phyloP scores from a whole-genome alignment of 92 coral and sea anemone species.

The Epizoanthus ramosus region DNA sequence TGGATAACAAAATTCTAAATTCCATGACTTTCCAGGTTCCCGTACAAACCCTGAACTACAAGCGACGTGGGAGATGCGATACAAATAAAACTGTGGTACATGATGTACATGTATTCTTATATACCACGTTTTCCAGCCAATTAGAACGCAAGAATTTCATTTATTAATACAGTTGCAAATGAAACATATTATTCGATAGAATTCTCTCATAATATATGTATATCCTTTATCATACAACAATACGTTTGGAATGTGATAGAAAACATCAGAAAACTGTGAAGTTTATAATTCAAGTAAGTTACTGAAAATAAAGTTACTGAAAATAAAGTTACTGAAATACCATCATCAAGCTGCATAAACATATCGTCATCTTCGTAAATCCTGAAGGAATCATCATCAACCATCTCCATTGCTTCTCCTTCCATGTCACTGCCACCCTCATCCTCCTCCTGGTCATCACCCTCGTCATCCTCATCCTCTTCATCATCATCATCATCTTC shows the following conservation, averaged over 20 bases:
- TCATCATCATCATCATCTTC: slow-evolving; percentile 82
- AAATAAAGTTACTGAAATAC: slow-evolving; percentile 22
- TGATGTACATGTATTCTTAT: too few species aligned
- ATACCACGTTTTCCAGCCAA: too few species aligned
- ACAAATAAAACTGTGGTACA: too few species aligned
- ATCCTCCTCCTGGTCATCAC: slow-evolving; percentile 84
- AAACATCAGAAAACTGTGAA: neutral
- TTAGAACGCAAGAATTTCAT: too few species aligned
- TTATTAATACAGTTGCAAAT: too few species aligned
- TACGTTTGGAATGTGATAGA: neutral
- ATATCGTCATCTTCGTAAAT: slow-evolving; percentile 87
- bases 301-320: neutral
- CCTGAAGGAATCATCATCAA: slow-evolving; percentile 82
- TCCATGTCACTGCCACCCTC: slow-evolving; percentile 93
- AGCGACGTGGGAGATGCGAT: too few species aligned
- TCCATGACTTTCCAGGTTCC: too few species aligned
- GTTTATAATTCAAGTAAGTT: neutral
- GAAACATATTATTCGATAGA: too few species aligned
- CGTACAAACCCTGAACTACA: too few species aligned
- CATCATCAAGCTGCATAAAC: slow-evolving; percentile 84
- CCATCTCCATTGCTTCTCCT: slow-evolving; percentile 80
- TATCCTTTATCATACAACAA: neutral
- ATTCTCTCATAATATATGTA: too few species aligned
- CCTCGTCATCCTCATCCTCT: slow-evolving; percentile 86
- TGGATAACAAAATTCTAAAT: too few species aligned